These are phyloP conservation scores for Paramacrobiotus metropolitanus DNA, from an alignment of 1,140 invertebrate species.

Conservation along the genomic window DNA sequence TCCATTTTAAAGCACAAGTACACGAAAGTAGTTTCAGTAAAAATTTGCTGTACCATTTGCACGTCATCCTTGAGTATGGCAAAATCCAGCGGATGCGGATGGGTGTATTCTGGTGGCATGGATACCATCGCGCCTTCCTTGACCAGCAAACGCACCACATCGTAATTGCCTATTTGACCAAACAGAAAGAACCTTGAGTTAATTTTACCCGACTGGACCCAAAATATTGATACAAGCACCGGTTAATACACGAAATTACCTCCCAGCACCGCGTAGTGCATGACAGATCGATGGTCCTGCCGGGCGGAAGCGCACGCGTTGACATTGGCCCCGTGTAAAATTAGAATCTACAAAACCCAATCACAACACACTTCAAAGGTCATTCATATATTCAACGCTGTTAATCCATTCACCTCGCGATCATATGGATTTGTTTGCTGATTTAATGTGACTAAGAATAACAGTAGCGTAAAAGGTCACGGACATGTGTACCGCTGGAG, in stretches of 20 bases:
- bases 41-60: constrained; percentile 37
- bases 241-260: constrained; percentile 10
- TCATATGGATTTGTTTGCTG: too few species aligned
- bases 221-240: too few species aligned
- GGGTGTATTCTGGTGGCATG: constrained; percentile 38
- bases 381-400: not conserved
- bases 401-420: not conserved
- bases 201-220: not conserved
- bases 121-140: constrained; percentile 50
- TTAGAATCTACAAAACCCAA: constrained; percentile 26
- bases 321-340: constrained; percentile 51
- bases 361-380: not conserved
- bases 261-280: constrained; percentile 63
- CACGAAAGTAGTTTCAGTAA: not conserved
- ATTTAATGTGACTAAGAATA: too few species aligned
- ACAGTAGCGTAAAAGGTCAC: too few species aligned
- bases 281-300: constrained; percentile 52
- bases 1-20: too few species aligned
- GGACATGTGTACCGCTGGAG: too few species aligned
- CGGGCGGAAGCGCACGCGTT: constrained; percentile 45
- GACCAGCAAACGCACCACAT: constrained; percentile 50
- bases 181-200: not conserved
- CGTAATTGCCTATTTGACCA: constrained; percentile 33
- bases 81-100: constrained; percentile 55
- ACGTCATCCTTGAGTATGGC: constrained; percentile 57